These are phyloP conservation scores for Drosophila sulfurigaster DNA, from an alignment of 1,140 invertebrate species.

Conservation along the genomic window DNA sequence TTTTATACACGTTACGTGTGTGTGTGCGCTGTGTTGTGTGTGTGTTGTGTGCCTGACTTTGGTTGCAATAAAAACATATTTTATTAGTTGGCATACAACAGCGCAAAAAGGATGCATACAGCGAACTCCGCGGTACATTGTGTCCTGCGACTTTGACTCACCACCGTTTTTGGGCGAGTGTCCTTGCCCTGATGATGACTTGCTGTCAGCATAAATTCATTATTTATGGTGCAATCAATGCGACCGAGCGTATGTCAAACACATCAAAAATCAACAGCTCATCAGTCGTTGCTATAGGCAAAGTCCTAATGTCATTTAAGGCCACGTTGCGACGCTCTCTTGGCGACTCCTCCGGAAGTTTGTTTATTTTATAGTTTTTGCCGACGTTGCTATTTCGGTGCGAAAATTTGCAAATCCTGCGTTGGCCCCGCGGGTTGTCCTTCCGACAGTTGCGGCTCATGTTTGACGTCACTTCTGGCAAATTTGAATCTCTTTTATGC, in stretches of 20 bases:
- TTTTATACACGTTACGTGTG: slow-evolving; percentile 74
- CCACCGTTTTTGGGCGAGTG: slow-evolving; percentile 43
- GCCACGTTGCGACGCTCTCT: not conserved
- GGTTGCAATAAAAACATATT: slow-evolving; percentile 82
- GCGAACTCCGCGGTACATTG: not conserved
- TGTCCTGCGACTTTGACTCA: slow-evolving; percentile 36
- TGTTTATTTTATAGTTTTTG: slow-evolving; percentile 84
- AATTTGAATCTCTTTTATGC: slow-evolving; percentile 60
- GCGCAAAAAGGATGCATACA: slow-evolving; percentile 56
- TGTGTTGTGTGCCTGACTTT: slow-evolving; percentile 32
- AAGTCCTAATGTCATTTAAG: slow-evolving; percentile 12
- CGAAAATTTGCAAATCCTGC: slow-evolving; percentile 64
- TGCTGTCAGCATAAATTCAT: slow-evolving; percentile 84
- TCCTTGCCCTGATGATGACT: slow-evolving; percentile 65
- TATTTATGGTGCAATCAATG: slow-evolving; percentile 85
- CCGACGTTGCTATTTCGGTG: slow-evolving; percentile 53
- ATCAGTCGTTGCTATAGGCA: slow-evolving; percentile 50
- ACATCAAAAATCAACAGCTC: slow-evolving; percentile 84
- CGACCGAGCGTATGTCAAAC: slow-evolving; percentile 84
- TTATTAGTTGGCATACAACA: slow-evolving; percentile 73
- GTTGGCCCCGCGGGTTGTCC: slow-evolving; percentile 63
- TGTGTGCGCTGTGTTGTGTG: slow-evolving; percentile 38
- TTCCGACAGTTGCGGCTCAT: slow-evolving; percentile 44
- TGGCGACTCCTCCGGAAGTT: slow-evolving; percentile 68
- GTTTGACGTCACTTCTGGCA: slow-evolving; percentile 36